These are phyloP conservation scores for Pomatostomus ruficeps DNA, from an alignment of 2,113 vertebrate genomes.

Conservation along the genomic window DNA sequence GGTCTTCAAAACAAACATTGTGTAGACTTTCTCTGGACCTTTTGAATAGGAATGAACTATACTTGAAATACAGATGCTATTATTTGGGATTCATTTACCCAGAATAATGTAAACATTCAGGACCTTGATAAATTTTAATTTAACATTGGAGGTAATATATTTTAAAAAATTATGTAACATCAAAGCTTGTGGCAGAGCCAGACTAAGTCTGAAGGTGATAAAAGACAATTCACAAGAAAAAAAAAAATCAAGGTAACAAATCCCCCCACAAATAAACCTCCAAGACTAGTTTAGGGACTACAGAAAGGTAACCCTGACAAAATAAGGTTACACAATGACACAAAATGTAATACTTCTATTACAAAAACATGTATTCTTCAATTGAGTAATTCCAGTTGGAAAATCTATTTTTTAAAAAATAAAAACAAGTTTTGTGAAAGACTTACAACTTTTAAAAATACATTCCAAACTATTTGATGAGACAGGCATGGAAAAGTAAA, in stretches of 20 bases:
- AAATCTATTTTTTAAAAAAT: background rate
- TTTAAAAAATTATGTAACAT: background rate
- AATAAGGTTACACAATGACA: background rate
- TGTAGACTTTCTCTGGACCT: background rate
- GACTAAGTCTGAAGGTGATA: background rate
- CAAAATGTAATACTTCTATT: background rate
- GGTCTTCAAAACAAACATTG: background rate
- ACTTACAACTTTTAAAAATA: background rate
- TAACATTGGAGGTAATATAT: background rate
- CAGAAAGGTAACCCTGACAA: background rate
- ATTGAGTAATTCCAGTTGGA: background rate
- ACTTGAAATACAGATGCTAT: background rate
- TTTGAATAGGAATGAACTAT: background rate
- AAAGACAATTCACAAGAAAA: background rate
- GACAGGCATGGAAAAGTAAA: background rate
- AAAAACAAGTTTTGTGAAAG: background rate
- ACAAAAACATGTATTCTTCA: background rate
- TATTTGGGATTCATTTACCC: background rate
- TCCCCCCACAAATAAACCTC: rapidly evolving
- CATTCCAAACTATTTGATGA: background rate
- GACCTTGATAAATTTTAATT: background rate
- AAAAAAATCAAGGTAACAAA: background rate
- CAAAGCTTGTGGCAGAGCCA: background rate
- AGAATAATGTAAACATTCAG: background rate
- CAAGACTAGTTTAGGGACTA: background rate